Base-by-base conservation (phyloP, 2,888 invertebrate genomes). In the Torymus texanus region DNA sequence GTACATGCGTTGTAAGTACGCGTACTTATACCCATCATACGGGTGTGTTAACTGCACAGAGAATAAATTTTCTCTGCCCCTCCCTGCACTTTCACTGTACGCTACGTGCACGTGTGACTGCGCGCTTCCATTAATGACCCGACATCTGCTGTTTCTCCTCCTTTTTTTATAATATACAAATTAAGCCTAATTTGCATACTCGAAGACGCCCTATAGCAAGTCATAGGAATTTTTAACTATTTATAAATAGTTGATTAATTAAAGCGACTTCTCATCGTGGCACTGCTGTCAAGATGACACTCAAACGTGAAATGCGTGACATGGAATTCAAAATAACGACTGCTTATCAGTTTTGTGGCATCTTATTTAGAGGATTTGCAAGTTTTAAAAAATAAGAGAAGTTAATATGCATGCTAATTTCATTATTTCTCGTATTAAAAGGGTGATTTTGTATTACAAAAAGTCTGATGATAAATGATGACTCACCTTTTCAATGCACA, bases 51-150 rank as follows among this genome's bases (percentile, higher is more conserved):
- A 74, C 62, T 78, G n/a, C 59, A 73, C 55, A 58, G 16, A n/a
- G 68, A 73, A 79, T 74, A 79, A 74, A 79, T 79, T 68, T 74
- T 16, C 61, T 61, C 61, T 53, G n/a, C 53, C 62, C 73, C 78
- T 62, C 51, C 41, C 4, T 65, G 24, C 58, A 79, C 63, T 74
- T 79, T 58, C 72, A 65, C 53, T 63, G 50, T 70, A 63, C 66
- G 24, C 14, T 29, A n/a, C 13, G 51, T 58, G 63, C 59, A 59
- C 58, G 67, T 59, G 75, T 53, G 70, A 21, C 63, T 63, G 56
- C 56, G 65, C 65, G 51, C 61, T 70, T 70, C 50, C 74, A 70
- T 68, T 74, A 74, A 74, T 70, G 63, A 68, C 68, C 21, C 18
- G 58, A 79, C 79, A 79, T 79, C 74, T 79, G 79, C 79, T 53